Conservation (phyloP, 2,113 vertebrate genomes). For the Phrynosoma blainvillii region DNA sequence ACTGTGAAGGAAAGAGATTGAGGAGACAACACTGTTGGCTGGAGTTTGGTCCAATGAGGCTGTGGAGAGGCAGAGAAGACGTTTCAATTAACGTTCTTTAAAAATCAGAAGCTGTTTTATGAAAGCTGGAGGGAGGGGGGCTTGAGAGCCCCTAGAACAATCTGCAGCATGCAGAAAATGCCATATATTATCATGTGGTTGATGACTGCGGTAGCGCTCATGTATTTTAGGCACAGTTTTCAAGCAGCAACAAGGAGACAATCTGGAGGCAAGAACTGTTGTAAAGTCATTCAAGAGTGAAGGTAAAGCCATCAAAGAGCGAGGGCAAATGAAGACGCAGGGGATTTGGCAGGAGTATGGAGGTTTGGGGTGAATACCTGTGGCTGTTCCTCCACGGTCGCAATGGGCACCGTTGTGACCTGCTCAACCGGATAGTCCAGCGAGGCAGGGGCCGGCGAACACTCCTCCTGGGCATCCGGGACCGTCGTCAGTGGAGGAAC, state of each 20-base stretch:
- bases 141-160: too few species aligned
- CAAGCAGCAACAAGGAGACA: too few species aligned
- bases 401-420: slow-evolving; percentile 58
- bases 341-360: neutral
- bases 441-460: slow-evolving; percentile 70
- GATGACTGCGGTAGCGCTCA: too few species aligned
- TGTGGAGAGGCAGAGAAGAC: neutral
- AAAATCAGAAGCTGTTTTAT: too few species aligned
- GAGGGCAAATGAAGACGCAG: neutral
- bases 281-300: neutral
- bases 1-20: too few species aligned
- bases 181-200: neutral
- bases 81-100: neutral
- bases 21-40: neutral
- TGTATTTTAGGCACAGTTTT: too few species aligned
- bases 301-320: too few species aligned
- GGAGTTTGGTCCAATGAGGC: too few species aligned
- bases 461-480: slow-evolving; percentile 68
- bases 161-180: neutral
- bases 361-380: slow-evolving; percentile 66
- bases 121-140: too few species aligned
- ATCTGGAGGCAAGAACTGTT: neutral
- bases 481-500: slow-evolving; percentile 43
- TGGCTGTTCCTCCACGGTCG: slow-evolving; percentile 66
- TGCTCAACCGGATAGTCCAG: slow-evolving; percentile 21